These are phyloP conservation scores for Cyclophora albipunctata DNA, from an alignment of 2,888 invertebrate species.

Conservation along the genomic window DNA sequence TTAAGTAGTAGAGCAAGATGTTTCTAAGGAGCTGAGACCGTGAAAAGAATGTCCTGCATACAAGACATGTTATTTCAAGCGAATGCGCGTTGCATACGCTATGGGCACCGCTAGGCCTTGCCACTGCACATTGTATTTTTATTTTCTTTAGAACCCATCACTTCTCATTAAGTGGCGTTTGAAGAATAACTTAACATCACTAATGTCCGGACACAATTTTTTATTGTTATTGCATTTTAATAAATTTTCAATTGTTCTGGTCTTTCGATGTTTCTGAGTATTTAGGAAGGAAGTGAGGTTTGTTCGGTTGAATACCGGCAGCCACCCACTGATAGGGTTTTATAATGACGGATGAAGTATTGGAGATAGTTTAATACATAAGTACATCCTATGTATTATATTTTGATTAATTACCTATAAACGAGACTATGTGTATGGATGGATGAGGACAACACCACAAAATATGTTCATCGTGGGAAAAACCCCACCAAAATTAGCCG, in stretches of 20 bases:
- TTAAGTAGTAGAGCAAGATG: too few species aligned
- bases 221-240: slow-evolving; percentile 76
- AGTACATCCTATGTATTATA: too few species aligned
- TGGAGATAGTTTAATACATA: too few species aligned
- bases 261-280: slow-evolving; percentile 44
- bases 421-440: too few species aligned
- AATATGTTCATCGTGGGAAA: too few species aligned
- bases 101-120: slow-evolving; percentile 45
- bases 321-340: slow-evolving; percentile 1
- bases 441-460: too few species aligned
- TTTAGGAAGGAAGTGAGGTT: slow-evolving; percentile 57
- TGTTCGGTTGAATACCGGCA: slow-evolving; percentile 22
- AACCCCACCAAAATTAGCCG: too few species aligned
- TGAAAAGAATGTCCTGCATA: slow-evolving; percentile 58
- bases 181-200: slow-evolving; percentile 71
- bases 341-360: too few species aligned
- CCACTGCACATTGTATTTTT: slow-evolving; percentile 57
- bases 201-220: slow-evolving; percentile 73
- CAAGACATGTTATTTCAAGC: slow-evolving; percentile 64
- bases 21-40: slow-evolving; percentile 18
- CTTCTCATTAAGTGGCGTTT: slow-evolving; percentile 75
- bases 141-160: slow-evolving; percentile 75
- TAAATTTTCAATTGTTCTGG: slow-evolving; percentile 65
- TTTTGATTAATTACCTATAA: too few species aligned
- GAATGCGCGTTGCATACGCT: slow-evolving; percentile 61